Conservation (phyloP, 2,888 invertebrate genomes). For the Brenthis hecate region DNA sequence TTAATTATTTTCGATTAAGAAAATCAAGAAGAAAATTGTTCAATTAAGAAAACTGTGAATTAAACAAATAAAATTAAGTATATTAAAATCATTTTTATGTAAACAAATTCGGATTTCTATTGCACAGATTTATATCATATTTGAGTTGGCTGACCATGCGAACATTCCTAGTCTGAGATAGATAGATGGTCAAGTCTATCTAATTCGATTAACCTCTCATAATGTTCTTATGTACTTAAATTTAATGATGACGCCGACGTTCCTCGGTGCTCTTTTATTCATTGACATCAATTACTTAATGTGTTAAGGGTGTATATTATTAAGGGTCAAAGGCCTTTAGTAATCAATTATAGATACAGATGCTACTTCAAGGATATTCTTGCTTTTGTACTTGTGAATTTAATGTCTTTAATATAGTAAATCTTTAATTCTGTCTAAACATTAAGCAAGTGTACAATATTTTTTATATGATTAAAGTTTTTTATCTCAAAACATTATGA, state of each 20-base stretch:
- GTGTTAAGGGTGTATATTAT: conserved; percentile 25
- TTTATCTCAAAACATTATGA: too few relatives aligned
- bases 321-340: conserved; percentile 16
- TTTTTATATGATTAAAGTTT: too few relatives aligned
- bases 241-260: conserved; percentile 60
- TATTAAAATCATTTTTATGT: too few relatives aligned
- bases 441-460: too few relatives aligned
- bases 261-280: conserved; percentile 65
- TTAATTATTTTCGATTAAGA: too few relatives aligned
- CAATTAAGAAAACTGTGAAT: too few relatives aligned
- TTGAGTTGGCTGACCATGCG: neutral
- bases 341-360: conserved; percentile 13
- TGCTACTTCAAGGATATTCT: neutral
- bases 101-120: too few relatives aligned
- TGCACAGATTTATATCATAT: neutral
- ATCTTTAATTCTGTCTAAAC: too few relatives aligned
- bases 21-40: too few relatives aligned
- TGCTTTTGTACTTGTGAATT: neutral
- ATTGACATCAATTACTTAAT: conserved; percentile 66
- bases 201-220: conserved; percentile 75
- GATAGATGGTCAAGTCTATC: conserved; percentile 40
- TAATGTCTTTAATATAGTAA: too few relatives aligned
- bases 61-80: too few relatives aligned
- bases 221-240: conserved; percentile 63
- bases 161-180: conserved; percentile 10